These are phyloP conservation scores for Orius laevigatus DNA, from an alignment of 1,140 invertebrate genomes.

Conservation along the genomic window DNA sequence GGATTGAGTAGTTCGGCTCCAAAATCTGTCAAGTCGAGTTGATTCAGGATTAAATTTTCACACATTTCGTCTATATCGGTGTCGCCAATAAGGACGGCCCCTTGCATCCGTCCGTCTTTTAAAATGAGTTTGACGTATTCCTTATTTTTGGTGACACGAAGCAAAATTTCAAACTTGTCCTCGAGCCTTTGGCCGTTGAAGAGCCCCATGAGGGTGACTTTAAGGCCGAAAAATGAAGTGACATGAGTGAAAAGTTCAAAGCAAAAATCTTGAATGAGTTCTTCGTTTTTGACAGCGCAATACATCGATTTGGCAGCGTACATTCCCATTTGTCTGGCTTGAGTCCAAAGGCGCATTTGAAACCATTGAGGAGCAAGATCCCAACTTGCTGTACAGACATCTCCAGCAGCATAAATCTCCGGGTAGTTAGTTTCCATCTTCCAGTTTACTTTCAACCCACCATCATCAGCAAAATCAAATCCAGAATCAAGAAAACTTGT, in stretches of 20 bases:
- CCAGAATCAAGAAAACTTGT: slow-evolving; percentile 34
- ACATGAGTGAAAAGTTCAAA: slow-evolving; percentile 96
- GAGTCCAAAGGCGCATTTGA: slow-evolving; percentile 94
- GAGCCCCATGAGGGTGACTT: slow-evolving; percentile 82
- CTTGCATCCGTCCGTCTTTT: slow-evolving; percentile 69
- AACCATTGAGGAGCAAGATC: slow-evolving; percentile 70
- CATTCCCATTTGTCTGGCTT: slow-evolving; percentile 91
- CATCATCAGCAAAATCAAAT: slow-evolving; percentile 47
- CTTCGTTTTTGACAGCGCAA: slow-evolving; percentile 39
- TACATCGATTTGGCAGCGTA: slow-evolving; percentile 87
- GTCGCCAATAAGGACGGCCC: slow-evolving; percentile 90
- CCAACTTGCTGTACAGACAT: slow-evolving; percentile 76
- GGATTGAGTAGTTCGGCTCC: slow-evolving; percentile 90
- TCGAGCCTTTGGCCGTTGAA: slow-evolving; percentile 85
- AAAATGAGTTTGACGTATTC: slow-evolving; percentile 90
- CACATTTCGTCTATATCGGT: slow-evolving; percentile 96
- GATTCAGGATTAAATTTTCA: slow-evolving; percentile 94
- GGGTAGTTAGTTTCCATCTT: slow-evolving; percentile 62
- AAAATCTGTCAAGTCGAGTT: slow-evolving; percentile 73
- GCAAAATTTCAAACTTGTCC: slow-evolving; percentile 68
- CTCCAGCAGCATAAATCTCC: slow-evolving; percentile 87
- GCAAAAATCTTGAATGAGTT: slow-evolving; percentile 72
- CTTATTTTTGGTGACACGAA: slow-evolving; percentile 63
- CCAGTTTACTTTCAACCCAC: slow-evolving; percentile 67
- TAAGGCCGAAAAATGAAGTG: slow-evolving; percentile 87